Base-by-base conservation (phyloP, 2,113 vertebrate species). In the Pangasianodon hypophthalmus region DNA sequence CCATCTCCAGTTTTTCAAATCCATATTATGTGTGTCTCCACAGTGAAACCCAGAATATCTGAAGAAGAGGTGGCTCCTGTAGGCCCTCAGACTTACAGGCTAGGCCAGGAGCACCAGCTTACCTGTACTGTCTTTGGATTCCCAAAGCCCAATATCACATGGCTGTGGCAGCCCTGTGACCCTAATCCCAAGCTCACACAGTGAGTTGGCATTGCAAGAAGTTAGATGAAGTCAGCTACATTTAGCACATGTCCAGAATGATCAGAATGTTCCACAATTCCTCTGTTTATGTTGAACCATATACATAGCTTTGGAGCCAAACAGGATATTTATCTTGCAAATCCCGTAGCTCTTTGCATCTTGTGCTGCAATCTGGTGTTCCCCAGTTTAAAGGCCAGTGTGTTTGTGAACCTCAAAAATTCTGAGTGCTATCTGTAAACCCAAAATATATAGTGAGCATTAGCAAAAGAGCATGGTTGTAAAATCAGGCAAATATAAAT, bases 91-190 rank as follows among this genome's bases (percentile, higher is more conserved):
- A 92, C 93, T 41, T 95, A 94, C 92, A 89, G 85, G 52, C 86
- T 95, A 37, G 94, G 96, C 88, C 94, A 93, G 88, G 92, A 94
- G 67, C 93, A 96, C 4, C 91, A 93, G 10, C 95, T 98, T 89
- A 95, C 94, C 90, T 99, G 98, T 94, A 98, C 96, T 0, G 95
- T 92, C 0, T 94, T 90, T 0, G 97, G 96, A 32, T 91, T 92
- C 2, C 97, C 97, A 0, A 71, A 92, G 32, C 97, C 97, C 0
- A 92, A 11, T 77, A 94, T 98, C 1, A 93, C 91, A 79, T 99
- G 97, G 98, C 62, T 95, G 86, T 98, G 97, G 97, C 96, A 97
- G 84, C 96, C 97, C 10, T 98, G 97, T 93, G 18, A 90, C 32
- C 71, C 92, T 18, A 69, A 92, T 41, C 29, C 84, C 1, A 50